Base-by-base conservation (phyloP, 2,113 vertebrate genomes). In the Mobula birostris region DNA sequence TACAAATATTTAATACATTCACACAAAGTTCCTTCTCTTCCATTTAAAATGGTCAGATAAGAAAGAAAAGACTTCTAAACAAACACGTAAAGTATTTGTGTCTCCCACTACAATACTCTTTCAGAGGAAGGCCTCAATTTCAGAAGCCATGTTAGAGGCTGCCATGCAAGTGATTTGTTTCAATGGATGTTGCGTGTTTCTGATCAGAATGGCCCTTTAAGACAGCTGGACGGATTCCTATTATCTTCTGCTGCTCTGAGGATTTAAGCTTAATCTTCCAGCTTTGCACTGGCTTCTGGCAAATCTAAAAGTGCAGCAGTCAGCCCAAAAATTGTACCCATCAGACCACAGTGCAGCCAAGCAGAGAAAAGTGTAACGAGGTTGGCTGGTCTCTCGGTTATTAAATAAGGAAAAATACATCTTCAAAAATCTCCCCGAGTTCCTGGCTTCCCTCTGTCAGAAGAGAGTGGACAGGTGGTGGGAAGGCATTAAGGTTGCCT, bases 221-320 rank as follows among this genome's bases (percentile, higher is more conserved):
- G 36, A 76, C 12, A 32, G 68, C 32, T 74, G 91, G 48, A 29
- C 70, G 14, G 24, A 74, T 93, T 76, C 14, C 32, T 76, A 40
- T 48, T 93, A 93, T 76, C 40, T 72, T 72, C 68, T 72, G 68
- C 21, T 74, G 21, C 19, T 93, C 70, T 15, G 40, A 74, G 91
- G 91, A 72, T 93, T 93, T 76, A 76, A 74, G 32, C 91, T 93
- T 93, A 93, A 93, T 93, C 68, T 56, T 93, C 68, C 68, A 93
- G 91, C 91, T 93, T 93, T 56, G 17, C 48, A 21, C 29, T 40
- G 2, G 68, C 91, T 56, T 74, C 70, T 15, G 36, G 66, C 36
- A 93, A 93, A 93, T 74, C 36, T 74, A 93, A 93, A 93, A 74
- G 29, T 15, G 40, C 11, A 76, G 56, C 19, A 76, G 36, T 29